phyloP scores from a whole-genome alignment of 2,888 invertebrate species.

The Subacronicta megacephala region DNA sequence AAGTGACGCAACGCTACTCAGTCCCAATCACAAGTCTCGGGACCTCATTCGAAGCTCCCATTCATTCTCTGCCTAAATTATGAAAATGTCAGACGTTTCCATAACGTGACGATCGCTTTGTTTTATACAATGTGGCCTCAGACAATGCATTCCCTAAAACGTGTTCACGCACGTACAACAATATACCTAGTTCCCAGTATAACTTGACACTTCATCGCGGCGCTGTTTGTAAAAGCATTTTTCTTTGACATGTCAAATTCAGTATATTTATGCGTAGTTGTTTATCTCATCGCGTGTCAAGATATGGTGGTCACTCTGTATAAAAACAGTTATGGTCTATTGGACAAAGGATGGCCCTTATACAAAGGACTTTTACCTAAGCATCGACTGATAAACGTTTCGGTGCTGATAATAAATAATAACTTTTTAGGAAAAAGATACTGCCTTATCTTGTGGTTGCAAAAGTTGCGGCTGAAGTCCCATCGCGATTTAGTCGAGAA shows the following conservation, averaged over 20 bases:
- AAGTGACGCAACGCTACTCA: background rate
- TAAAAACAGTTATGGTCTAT: slow-evolving; percentile 26
- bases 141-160: slow-evolving; percentile 12
- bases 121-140: slow-evolving; percentile 11
- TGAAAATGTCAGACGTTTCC: background rate
- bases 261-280: too few relatives aligned
- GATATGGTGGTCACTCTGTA: background rate
- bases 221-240: background rate
- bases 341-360: slow-evolving; percentile 18
- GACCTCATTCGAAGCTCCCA: background rate
- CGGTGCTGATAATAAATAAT: background rate
- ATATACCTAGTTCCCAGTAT: background rate
- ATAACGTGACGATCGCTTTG: slow-evolving; percentile 3
- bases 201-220: background rate
- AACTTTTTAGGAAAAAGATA: slow-evolving; percentile 11
- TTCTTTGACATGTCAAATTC: too few relatives aligned
- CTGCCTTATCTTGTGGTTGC: too few relatives aligned
- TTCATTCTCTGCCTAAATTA: background rate
- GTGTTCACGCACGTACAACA: background rate
- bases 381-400: slow-evolving; percentile 10
- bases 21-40: background rate
- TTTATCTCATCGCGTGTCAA: too few relatives aligned
- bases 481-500: too few relatives aligned
- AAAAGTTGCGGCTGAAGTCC: too few relatives aligned
- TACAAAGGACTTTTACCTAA: slow-evolving; percentile 19